phyloP scores from a whole-genome alignment of 2,888 invertebrate species.

The Steromphala cineraria region DNA sequence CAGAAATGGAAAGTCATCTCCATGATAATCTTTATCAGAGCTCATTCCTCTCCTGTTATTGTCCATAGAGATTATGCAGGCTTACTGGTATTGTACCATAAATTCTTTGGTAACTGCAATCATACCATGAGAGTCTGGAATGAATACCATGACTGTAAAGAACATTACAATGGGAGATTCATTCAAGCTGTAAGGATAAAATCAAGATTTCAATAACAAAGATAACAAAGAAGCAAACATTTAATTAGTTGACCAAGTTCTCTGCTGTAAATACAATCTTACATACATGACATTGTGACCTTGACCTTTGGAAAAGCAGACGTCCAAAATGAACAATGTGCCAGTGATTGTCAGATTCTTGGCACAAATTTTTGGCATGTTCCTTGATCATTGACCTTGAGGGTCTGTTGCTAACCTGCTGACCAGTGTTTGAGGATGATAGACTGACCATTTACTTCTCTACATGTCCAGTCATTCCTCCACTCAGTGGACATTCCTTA shows the following conservation, averaged over 20 bases:
- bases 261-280: background rate
- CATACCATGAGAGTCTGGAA: no score
- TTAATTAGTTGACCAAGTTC: background rate
- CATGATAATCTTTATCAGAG: no score
- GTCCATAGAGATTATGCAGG: no score
- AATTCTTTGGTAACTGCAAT: no score
- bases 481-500: no score
- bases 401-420: background rate
- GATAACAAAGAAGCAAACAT: background rate
- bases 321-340: background rate
- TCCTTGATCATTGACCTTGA: background rate
- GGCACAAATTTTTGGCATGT: background rate
- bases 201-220: background rate
- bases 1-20: no score
- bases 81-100: no score
- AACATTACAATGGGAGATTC: background rate
- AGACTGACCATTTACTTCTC: no score
- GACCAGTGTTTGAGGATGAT: background rate
- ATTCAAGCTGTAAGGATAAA: background rate
- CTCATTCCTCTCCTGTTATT: no score
- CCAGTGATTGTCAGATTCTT: background rate
- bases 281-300: background rate
- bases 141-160: background rate
- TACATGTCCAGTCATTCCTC: no score
- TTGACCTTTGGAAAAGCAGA: background rate